Conservation (phyloP, 1,140 invertebrate species). For the Macrotrachela quadricornifera region DNA sequence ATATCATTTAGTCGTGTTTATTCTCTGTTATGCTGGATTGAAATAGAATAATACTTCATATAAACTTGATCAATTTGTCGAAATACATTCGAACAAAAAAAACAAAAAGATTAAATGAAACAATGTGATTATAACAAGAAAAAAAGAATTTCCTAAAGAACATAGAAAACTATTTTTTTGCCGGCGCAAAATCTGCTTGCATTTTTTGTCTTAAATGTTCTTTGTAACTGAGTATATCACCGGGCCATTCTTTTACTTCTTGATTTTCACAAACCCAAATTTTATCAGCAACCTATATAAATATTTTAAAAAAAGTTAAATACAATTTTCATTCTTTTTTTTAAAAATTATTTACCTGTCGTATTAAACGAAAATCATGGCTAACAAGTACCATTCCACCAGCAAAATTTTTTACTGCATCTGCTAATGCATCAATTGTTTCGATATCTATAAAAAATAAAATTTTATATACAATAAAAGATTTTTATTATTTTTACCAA, state of each 20-base stretch:
- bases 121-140: too few relatives aligned
- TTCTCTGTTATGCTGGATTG: too few relatives aligned
- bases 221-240: slow-evolving; percentile 84
- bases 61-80: too few relatives aligned
- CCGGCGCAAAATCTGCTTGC: neutral
- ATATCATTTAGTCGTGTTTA: too few relatives aligned
- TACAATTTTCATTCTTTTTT: too few relatives aligned
- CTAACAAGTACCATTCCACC: slow-evolving; percentile 90
- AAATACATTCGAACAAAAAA: too few relatives aligned
- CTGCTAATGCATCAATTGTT: slow-evolving; percentile 88
- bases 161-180: too few relatives aligned
- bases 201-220: slow-evolving; percentile 69
- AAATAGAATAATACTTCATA: too few relatives aligned
- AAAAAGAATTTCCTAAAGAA: too few relatives aligned
- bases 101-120: too few relatives aligned
- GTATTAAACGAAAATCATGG: slow-evolving; percentile 93
- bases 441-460: slow-evolving; percentile 39
- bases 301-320: neutral
- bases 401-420: slow-evolving; percentile 89
- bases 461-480: too few relatives aligned
- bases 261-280: slow-evolving; percentile 97
- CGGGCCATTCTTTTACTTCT: slow-evolving; percentile 83
- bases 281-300: slow-evolving; percentile 77
- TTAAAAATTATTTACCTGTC: slow-evolving; percentile 76
- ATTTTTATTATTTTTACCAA: slow-evolving; percentile 63